Conservation (phyloP, 1,140 invertebrate species). For the Trinorchestia longiramus region DNA sequence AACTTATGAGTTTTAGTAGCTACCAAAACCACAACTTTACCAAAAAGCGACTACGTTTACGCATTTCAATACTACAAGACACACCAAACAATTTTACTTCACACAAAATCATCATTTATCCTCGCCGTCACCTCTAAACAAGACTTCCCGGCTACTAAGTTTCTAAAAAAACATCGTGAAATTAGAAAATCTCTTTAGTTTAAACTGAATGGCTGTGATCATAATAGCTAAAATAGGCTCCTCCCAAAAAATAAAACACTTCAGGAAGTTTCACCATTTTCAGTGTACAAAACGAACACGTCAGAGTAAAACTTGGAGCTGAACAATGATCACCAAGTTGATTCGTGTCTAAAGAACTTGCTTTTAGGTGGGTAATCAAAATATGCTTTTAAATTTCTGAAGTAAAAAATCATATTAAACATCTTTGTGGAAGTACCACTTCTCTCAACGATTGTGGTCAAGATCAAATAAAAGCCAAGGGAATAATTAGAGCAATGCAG, state of each 20-base stretch:
- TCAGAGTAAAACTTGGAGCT: neutral
- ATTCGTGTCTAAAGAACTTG: neutral
- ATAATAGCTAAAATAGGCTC: neutral
- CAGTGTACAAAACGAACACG: neutral
- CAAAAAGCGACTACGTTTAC: neutral
- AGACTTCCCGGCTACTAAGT: neutral
- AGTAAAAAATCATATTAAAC: neutral
- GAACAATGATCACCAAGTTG: neutral
- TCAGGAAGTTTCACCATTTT: neutral
- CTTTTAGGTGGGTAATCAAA: neutral
- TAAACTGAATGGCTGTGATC: neutral
- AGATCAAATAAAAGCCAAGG: neutral
- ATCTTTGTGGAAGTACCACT: neutral
- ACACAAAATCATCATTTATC: neutral
- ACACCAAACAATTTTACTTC: neutral
- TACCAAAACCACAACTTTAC: neutral
- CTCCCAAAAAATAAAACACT: neutral
- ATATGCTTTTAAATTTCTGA: neutral
- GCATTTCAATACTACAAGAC: neutral
- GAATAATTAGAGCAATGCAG: neutral
- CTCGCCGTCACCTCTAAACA: neutral
- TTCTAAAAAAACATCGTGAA: neutral
- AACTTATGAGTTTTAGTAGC: neutral
- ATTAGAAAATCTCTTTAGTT: neutral
- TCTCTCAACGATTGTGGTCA: neutral